These are phyloP conservation scores for Gymnoscopelus microlampas DNA, from an alignment of 2,797 vertebrate genomes.

Conservation along the genomic window DNA sequence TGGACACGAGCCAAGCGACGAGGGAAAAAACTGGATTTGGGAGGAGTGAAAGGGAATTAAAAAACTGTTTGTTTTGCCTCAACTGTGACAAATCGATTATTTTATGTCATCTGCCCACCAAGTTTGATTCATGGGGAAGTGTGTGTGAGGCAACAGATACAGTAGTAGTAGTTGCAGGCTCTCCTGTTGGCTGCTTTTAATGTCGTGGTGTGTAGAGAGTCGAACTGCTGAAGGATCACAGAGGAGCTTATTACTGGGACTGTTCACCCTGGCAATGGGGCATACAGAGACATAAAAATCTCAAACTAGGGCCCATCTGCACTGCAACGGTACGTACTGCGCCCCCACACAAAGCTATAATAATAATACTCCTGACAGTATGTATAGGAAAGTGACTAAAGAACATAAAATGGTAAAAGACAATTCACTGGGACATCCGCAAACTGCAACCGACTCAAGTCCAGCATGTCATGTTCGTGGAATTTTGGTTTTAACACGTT, in stretches of 20 bases:
- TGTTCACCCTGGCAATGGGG: slow-evolving; percentile 64
- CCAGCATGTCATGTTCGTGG: slow-evolving; percentile 16
- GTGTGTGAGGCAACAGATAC: slow-evolving; percentile 47
- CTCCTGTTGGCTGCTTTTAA: slow-evolving; percentile 66
- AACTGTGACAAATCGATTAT: slow-evolving; percentile 71
- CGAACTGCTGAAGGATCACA: slow-evolving; percentile 73
- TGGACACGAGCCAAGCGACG: slow-evolving; percentile 20
- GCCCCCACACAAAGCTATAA: slow-evolving; percentile 1
- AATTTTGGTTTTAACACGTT: slow-evolving; percentile 24
- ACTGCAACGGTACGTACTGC: slow-evolving; percentile 38
- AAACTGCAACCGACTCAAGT: slow-evolving; percentile 2
- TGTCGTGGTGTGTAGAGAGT: slow-evolving; percentile 53
- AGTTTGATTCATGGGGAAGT: slow-evolving; percentile 62
- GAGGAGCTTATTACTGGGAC: slow-evolving; percentile 68
- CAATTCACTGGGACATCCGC: background rate
- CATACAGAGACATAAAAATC: slow-evolving; percentile 61
- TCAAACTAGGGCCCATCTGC: slow-evolving; percentile 55
- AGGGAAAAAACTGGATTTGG: slow-evolving; percentile 49
- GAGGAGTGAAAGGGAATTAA: slow-evolving; percentile 42
- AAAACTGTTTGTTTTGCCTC: slow-evolving; percentile 58
- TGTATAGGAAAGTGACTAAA: background rate
- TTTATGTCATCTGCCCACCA: slow-evolving; percentile 56
- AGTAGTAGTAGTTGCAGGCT: slow-evolving; percentile 25
- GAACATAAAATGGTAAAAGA: background rate
- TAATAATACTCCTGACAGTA: background rate